Percentiles rank a stretch among this genome's conserved stretches.
These are phyloP conservation scores for Apocheima hispidaria DNA, from an alignment of 2,888 invertebrate species.

Conservation along the genomic window DNA sequence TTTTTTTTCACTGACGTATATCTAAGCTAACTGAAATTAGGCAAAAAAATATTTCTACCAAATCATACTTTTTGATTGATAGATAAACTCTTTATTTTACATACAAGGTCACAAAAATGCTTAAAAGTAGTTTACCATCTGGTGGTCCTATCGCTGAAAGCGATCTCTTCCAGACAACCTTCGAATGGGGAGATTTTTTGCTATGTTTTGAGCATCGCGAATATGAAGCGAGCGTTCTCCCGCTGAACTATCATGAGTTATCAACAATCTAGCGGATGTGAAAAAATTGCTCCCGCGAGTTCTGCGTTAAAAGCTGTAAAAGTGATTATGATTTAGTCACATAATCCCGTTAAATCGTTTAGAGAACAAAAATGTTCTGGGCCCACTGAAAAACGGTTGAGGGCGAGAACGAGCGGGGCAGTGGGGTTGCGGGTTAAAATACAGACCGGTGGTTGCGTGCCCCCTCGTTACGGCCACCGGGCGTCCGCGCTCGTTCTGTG, in stretches of 20 bases:
- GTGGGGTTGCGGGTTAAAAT: constrained; percentile 59
- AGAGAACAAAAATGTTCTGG: constrained; percentile 58
- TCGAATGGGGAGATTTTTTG: too few relatives aligned
- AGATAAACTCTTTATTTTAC: too few relatives aligned
- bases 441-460: constrained; percentile 70
- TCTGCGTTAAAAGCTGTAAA: constrained; percentile 38
- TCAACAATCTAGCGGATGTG: constrained; percentile 4
- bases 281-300: constrained; percentile 26
- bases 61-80: too few relatives aligned
- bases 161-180: too few relatives aligned
- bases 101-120: too few relatives aligned
- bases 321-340: constrained; percentile 40
- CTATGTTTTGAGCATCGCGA: too few relatives aligned
- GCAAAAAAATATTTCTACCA: too few relatives aligned
- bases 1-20: not conserved
- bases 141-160: too few relatives aligned
- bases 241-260: not conserved
- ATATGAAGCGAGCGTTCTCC: too few relatives aligned
- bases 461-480: constrained; percentile 78
- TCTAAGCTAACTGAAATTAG: not conserved
- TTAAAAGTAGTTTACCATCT: too few relatives aligned
- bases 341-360: constrained; percentile 56
- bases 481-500: constrained; percentile 75
- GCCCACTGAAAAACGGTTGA: constrained; percentile 54
- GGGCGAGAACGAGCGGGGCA: constrained; percentile 40